Evolutionary conservation across 2,113 vertebrate genomes (phyloP), one percentile per base, ranked within the genome.

Genomic region (Bostrychus sinensis): DNA sequence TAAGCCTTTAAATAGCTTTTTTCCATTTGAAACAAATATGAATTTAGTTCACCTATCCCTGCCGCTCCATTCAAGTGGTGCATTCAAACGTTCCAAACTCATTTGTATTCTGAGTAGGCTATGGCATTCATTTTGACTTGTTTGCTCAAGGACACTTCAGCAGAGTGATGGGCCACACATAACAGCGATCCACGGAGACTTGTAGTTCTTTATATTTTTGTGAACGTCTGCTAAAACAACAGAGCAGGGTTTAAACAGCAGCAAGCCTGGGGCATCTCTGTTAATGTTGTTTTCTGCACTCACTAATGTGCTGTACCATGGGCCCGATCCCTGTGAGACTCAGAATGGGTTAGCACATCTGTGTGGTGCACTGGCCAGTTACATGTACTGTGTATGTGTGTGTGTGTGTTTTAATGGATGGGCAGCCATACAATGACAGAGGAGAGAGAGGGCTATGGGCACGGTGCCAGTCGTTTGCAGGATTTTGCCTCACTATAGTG

Each of bases 91-190:
- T n/a, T n/a, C n/a, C n/a, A n/a, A n/a, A n/a, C n/a, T n/a, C n/a
- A n/a, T n/a, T n/a, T 32, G 30, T 32, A 32, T 32, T 8, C 30
- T 32, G 30, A 36, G 20, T 26, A 23, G 39, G 11, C n/a, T n/a
- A n/a, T n/a, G n/a, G 23, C 5, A 23, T n/a, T 57, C 51, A 59
- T 2, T 46, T 43, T 58, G 53, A 43, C 41, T 56, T 2, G 43
- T 60, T 60, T 65, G 58, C 58, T 66, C 38, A 78, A 84, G 66
- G 69, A 69, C 74, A 66, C 70, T 68, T 63, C 22, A 75, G 58
- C 25, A 46, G 8, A 39, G 12, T 55, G 70, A 19, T 72, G n/a
- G 46, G 41, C 46, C 66, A 69, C 34, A 17, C 17, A 12, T 5
- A 25, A 45, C 50, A 20, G 54, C 70, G 60, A 56, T 59, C 46